phyloP scores from a whole-genome alignment of 2,888 invertebrate genomes.

The Steinernema carpocapsae region DNA sequence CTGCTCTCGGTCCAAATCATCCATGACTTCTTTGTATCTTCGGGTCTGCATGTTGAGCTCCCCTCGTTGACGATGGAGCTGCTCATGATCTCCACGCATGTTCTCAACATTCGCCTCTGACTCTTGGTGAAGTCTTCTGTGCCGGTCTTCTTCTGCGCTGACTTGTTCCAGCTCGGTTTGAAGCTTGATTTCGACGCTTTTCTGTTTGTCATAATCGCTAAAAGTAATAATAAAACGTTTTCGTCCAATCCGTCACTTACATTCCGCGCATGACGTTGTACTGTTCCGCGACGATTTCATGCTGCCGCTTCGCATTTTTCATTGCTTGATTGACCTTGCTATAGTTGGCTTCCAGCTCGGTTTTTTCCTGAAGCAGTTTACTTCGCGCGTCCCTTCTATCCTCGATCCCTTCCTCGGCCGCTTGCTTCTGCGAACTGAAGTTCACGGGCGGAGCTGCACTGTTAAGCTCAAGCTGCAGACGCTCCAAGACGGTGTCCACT shows the following conservation, averaged over 20 bases:
- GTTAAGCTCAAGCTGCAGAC: background rate
- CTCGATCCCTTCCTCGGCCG: background rate
- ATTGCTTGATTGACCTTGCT: background rate
- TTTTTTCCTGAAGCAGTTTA: background rate
- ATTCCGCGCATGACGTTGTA: conserved; percentile 51
- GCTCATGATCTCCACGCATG: conserved; percentile 23
- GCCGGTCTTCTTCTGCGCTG: background rate
- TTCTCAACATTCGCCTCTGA: background rate
- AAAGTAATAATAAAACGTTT: background rate
- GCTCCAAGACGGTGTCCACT: too few species aligned
- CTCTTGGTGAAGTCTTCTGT: background rate
- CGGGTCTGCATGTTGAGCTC: background rate
- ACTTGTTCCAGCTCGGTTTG: conserved; percentile 31
- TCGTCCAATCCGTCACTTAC: background rate
- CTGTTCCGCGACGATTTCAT: conserved; percentile 18
- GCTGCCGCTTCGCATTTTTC: background rate
- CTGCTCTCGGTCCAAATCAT: background rate
- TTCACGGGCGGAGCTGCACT: background rate
- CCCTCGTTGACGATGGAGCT: background rate
- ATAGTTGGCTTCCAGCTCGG: background rate
- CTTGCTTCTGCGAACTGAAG: background rate
- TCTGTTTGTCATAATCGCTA: conserved; percentile 30
- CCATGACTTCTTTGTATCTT: background rate
- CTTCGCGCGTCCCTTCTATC: background rate
- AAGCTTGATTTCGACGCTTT: conserved; percentile 6